Evolutionary conservation across 2,888 invertebrate genomes (phyloP).

Genomic region (Hybos culiciformis): DNA sequence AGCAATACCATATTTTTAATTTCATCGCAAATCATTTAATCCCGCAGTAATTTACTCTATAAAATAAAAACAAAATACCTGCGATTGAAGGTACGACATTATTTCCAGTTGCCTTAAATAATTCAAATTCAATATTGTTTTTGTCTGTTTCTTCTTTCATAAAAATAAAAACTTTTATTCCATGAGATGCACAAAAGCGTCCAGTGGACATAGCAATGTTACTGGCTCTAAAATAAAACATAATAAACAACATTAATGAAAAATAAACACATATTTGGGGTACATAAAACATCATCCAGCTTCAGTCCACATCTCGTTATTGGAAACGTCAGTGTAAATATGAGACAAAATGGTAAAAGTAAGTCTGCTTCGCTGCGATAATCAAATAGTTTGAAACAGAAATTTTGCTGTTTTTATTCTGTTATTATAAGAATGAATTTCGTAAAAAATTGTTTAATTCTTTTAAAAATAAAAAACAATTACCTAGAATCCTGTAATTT

Average conservation of each 20-base stretch:
- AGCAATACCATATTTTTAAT: too few relatives aligned
- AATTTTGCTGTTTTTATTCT: too few relatives aligned
- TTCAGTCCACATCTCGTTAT: too few relatives aligned
- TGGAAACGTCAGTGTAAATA: background rate
- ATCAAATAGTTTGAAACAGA: slow-evolving; percentile 1
- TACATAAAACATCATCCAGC: too few relatives aligned
- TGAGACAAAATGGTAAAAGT: background rate
- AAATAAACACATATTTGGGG: background rate
- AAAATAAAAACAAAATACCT: slow-evolving; percentile 18
- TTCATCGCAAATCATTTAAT: too few relatives aligned
- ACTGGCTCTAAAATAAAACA: slow-evolving; percentile 28
- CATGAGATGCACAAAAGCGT: slow-evolving; percentile 70
- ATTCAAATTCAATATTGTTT: slow-evolving; percentile 45
- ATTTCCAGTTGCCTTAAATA: slow-evolving; percentile 53
- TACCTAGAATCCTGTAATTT: slow-evolving; percentile 43
- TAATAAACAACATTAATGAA: background rate
- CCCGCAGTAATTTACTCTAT: background rate
- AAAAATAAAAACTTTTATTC: slow-evolving; percentile 54
- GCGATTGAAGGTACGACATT: slow-evolving; percentile 40
- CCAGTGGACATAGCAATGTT: slow-evolving; percentile 62
- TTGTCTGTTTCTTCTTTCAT: slow-evolving; percentile 37
- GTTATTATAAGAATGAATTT: background rate
- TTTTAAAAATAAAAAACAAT: slow-evolving; percentile 2
- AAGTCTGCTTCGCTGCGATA: background rate
- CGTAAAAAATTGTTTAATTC: background rate